Base-by-base conservation (phyloP, 2,797 vertebrate species). In the Pantherophis alleghaniensis region DNA sequence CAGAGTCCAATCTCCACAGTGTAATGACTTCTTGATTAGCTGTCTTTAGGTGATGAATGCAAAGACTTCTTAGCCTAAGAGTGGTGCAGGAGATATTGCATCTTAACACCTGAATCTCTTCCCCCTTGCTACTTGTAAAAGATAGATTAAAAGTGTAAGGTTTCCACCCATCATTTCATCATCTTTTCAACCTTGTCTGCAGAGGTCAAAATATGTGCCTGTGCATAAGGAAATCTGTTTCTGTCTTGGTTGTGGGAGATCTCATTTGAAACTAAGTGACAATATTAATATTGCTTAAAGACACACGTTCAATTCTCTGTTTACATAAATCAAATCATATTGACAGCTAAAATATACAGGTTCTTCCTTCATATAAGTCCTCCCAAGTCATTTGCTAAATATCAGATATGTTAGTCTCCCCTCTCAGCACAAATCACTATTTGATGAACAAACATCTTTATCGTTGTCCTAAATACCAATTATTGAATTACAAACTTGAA, bases 401-500 rank as follows among this genome's bases (percentile, higher is more conserved):
- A 96, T 96, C 94, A 97, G 96, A 97, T 97, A 98, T 97, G 97
- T 97, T 97, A 97, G 96, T 94, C 93, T 92, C 95, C 96, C 94
- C 96, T 96, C 94, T 96, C 96, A 93, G 95, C 95, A 95, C 93
- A 93, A 93, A 94, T 96, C 95, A 95, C 95, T 96, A 92, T 97
- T 97, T 91, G 28, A 94, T 96, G 96, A 96, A 95, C 94, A 97
- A 94, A 95, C 97, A 95, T 97, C 95, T 96, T 94, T 96, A 93
- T 96, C 96, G 93, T 91, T 89, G 37, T 57, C 7, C 18, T 47
- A 60, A 95, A 94, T 96, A 14, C 13, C 92, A 97, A 92, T 95
- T 47, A 97, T 96, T 96, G 94, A 97, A 96, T 97, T 97, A 95
- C 96, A 98, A 98, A 95, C 96, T 96, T 97, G 97, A 98, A 96